Percentiles rank a stretch among this genome's conserved stretches.
Conservation (phyloP, 2,888 invertebrate genomes). For the Elysia crispata region DNA sequence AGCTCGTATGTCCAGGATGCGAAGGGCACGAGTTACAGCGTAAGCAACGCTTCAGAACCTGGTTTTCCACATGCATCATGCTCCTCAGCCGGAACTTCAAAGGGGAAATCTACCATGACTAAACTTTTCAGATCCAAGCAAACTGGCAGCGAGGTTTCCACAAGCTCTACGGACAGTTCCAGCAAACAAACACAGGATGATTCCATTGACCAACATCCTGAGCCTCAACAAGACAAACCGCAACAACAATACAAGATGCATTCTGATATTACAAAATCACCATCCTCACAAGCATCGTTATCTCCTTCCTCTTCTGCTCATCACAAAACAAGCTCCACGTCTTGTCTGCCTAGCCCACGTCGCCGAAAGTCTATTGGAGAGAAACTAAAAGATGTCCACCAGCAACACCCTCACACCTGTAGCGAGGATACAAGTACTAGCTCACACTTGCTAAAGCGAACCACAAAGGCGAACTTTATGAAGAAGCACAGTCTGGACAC, state of each 20-base stretch:
- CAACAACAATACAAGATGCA: background rate
- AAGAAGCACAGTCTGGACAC: constrained; percentile 48
- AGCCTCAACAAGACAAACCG: constrained; percentile 36
- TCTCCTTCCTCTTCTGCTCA: background rate
- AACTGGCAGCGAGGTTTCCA: background rate
- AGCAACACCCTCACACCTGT: background rate
- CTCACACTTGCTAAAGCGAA: constrained; percentile 27
- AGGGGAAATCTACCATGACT: background rate
- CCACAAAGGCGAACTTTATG: constrained; percentile 40
- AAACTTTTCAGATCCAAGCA: background rate
- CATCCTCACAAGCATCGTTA: background rate
- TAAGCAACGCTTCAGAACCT: background rate
- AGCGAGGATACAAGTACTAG: background rate
- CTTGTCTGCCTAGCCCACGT: constrained; percentile 38
- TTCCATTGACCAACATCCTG: constrained; percentile 47
- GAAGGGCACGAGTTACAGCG: background rate
- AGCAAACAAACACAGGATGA: background rate
- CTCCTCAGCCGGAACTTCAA: background rate
- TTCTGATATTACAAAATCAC: background rate
- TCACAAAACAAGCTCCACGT: constrained; percentile 21
- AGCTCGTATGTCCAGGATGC: background rate
- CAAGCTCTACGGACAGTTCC: background rate
- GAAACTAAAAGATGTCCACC: constrained; percentile 30
- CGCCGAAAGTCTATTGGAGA: constrained; percentile 19
- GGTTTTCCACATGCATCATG: background rate